phyloP scores from a whole-genome alignment of 1,140 invertebrate species.

The Drosophila bocki region DNA sequence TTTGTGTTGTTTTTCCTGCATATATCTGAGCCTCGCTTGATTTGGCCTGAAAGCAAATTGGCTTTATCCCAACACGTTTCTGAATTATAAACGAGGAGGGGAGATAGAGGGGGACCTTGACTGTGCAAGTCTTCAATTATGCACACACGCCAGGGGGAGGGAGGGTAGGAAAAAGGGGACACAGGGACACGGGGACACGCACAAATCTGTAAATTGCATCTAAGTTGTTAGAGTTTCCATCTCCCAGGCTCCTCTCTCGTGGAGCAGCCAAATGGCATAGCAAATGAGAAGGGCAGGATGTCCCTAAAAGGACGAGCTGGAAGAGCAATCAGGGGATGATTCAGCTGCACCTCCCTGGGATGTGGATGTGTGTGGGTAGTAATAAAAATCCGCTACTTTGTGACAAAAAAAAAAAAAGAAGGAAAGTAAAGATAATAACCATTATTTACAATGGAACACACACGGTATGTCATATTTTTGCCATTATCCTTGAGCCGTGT shows the following conservation, averaged over 20 bases:
- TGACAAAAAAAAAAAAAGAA: constrained; percentile 6
- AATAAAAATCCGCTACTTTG: constrained; percentile 19
- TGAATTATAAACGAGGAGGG: constrained; percentile 35
- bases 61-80: constrained; percentile 51
- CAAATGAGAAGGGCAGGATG: constrained; percentile 32
- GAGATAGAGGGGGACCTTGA: not conserved
- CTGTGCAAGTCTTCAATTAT: constrained; percentile 59
- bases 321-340: not conserved
- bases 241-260: not conserved
- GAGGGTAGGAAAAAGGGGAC: too few relatives aligned
- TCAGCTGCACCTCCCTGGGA: not conserved
- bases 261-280: constrained; percentile 44
- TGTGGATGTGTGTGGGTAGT: constrained; percentile 1
- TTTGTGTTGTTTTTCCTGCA: constrained; percentile 19
- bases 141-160: constrained; percentile 32
- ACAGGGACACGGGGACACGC: constrained; percentile 3
- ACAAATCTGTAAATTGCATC: constrained; percentile 54
- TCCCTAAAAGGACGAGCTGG: not conserved
- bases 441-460: not conserved
- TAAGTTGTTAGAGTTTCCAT: constrained; percentile 11
- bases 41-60: constrained; percentile 54
- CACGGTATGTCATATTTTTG: constrained; percentile 1
- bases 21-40: constrained; percentile 23
- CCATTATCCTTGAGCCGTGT: not conserved
- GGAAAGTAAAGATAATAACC: not conserved